Evolutionary conservation across 2,797 vertebrate genomes (phyloP).

Genomic region (Sebastes glaucus): DNA sequence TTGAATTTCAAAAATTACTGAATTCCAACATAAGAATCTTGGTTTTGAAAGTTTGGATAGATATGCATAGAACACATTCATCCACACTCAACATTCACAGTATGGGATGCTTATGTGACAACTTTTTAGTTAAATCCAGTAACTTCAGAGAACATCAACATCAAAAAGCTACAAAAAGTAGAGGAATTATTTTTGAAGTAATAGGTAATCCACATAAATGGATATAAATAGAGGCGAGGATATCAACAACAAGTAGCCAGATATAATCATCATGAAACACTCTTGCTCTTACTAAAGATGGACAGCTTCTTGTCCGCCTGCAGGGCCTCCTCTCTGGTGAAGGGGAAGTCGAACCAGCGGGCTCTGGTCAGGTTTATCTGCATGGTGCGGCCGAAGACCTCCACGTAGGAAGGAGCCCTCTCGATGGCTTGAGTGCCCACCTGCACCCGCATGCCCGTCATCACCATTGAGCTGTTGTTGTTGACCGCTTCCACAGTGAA

Average conservation of each 20-base stretch:
- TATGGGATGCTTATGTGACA: not conserved
- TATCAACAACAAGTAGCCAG: not conserved
- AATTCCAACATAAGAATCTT: not conserved
- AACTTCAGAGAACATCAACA: not conserved
- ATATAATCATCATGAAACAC: not conserved
- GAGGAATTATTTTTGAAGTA: not conserved
- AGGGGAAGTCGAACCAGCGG: conserved; percentile 98
- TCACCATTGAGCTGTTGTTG: conserved; percentile 98
- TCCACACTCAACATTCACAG: not conserved
- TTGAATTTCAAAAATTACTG: no score
- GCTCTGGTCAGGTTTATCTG: conserved; percentile 96
- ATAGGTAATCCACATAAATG: not conserved
- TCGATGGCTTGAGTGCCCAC: conserved; percentile 96
- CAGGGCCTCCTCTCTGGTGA: conserved; percentile 96
- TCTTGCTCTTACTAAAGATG: conserved; percentile 91
- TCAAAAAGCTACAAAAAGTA: not conserved
- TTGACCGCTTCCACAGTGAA: conserved; percentile 96
- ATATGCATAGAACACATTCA: not conserved
- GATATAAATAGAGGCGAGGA: not conserved
- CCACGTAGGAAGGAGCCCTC: conserved; percentile 93
- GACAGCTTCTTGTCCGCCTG: conserved; percentile 98
- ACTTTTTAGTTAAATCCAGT: not conserved
- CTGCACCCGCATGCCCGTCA: conserved; percentile 98
- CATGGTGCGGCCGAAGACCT: conserved; percentile 98
- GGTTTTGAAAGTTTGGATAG: not conserved